Evolutionary conservation across 2,888 invertebrate genomes (phyloP).

Genomic region (Caradrina clavipalpis): DNA sequence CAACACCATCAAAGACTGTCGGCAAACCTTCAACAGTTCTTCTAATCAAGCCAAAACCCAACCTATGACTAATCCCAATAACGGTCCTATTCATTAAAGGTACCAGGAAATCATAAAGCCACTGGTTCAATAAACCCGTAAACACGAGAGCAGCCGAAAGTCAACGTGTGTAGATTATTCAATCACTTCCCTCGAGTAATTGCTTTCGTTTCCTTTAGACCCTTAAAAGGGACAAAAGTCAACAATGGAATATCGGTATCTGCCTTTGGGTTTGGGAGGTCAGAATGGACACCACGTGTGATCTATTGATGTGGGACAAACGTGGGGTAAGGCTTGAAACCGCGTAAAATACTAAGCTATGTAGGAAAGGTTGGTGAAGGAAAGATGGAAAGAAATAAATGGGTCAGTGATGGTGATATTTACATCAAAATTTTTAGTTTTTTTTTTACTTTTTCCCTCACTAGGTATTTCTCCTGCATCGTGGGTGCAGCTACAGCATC

Average conservation of each 20-base stretch:
- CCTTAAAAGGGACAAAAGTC: conserved; percentile 56
- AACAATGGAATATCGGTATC: conserved; percentile 51
- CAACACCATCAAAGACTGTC: conserved; percentile 15
- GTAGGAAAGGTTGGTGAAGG: neutral
- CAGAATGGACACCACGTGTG: conserved; percentile 10
- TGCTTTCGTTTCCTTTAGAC: conserved; percentile 58
- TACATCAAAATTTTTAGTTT: too few relatives aligned
- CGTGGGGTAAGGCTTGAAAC: neutral
- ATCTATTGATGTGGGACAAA: conserved; percentile 11
- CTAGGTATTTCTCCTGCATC: too few relatives aligned
- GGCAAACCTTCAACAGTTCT: neutral
- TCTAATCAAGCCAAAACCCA: conserved; percentile 14
- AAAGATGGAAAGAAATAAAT: neutral
- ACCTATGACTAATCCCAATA: conserved; percentile 41
- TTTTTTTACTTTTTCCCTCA: too few relatives aligned
- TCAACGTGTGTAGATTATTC: conserved; percentile 61
- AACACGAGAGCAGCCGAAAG: conserved; percentile 55
- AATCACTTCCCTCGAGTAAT: conserved; percentile 63
- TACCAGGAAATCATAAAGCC: conserved; percentile 65
- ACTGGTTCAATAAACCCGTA: conserved; percentile 66
- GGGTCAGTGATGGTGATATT: too few relatives aligned
- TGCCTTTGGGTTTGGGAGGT: conserved; percentile 38
- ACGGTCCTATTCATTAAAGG: conserved; percentile 56
- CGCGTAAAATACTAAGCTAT: neutral
- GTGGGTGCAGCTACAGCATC: too few relatives aligned